Evolutionary conservation across 2,113 vertebrate genomes (phyloP), one percentile per base, ranked within the genome.

Genomic region (Micromys minutus): DNA sequence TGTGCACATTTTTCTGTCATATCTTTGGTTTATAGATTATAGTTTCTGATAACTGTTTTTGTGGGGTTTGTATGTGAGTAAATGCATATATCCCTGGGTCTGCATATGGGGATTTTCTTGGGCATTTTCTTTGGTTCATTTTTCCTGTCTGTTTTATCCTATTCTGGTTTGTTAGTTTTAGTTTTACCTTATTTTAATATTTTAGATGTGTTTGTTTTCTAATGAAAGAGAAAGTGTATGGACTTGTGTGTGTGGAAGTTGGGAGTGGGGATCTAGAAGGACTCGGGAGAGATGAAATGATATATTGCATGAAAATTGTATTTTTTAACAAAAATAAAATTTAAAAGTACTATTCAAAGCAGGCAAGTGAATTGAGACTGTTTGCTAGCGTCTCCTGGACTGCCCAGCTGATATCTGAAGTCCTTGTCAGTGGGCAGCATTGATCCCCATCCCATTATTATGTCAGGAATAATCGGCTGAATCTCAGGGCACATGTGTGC

Each of bases 401-500:
- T 26, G 39, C 72, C 72, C 10, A 50, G 15, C 75, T 50, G 45
- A 3, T 34, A 29, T 16, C 45, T 50, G 75, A 77, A 50, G 29
- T 1, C 1, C 45, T 50, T 50, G 26, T 76, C 42, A 15, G 7
- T 16, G 13, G 45, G 24, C 6, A 9, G 15, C 45, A 17, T 4
- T 77, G 75, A 17, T 34, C 16, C 42, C 16, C 15, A 77, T 8
- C 6, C 45, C 29, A 34, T 16, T 47, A 31, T 2, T 47, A 17
- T 34, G 15, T 77, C 45, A 69, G 19, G 0, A 16, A 2, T 5
- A 36, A 6, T 29, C 71, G 31, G 3, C 59, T 22, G 36, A 19
- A 26, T 5, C 55, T 26, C 39, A n/a, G 2, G 1, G 2, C 0
- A 16, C 3, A 16, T 13, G 3, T 36, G 3, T 7, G 13, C 17